A percentile compares a stretch with the other conserved stretches of the same genome.
phyloP scores from a whole-genome alignment of 1,140 invertebrate species.

The Pseudobourletiella spinata region DNA sequence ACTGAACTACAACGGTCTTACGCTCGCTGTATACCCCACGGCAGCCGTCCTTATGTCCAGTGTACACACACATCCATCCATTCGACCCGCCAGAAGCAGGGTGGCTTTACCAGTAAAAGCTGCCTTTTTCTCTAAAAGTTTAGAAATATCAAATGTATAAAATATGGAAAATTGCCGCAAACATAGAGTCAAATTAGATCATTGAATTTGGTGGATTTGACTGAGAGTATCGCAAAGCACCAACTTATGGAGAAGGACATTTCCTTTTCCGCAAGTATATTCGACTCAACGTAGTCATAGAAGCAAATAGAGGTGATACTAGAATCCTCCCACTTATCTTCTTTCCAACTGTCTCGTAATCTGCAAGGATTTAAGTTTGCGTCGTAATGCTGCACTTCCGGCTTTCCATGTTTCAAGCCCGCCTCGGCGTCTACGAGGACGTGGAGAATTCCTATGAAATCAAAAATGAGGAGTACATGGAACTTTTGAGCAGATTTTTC shows the following conservation, averaged over 20 bases:
- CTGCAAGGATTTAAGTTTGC: constrained; percentile 19
- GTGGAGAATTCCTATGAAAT: constrained; percentile 12
- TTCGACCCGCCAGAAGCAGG: constrained; percentile 27
- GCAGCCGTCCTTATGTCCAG: constrained; percentile 17
- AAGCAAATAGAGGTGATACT: constrained; percentile 21
- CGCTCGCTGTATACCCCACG: constrained; percentile 5
- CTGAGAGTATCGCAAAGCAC: too few species aligned
- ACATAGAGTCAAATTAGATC: too few species aligned
- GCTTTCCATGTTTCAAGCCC: background rate
- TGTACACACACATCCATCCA: constrained; percentile 23
- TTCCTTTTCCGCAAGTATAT: constrained; percentile 17
- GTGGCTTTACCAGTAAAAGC: constrained; percentile 11
- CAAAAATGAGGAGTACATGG: background rate
- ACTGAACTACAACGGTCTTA: too few species aligned
- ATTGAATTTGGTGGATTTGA: too few species aligned
- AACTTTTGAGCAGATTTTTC: background rate
- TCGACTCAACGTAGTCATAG: constrained; percentile 22
- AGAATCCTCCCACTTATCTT: constrained; percentile 14
- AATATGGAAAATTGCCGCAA: background rate
- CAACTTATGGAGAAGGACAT: constrained; percentile 18
- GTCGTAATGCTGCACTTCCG: constrained; percentile 23
- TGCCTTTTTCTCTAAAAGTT: constrained; percentile 3
- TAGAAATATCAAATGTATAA: background rate
- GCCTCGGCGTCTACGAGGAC: background rate
- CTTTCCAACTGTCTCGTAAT: constrained; percentile 23